These are phyloP conservation scores for Ispidina picta DNA, from an alignment of 2,797 vertebrate genomes.

Conservation along the genomic window DNA sequence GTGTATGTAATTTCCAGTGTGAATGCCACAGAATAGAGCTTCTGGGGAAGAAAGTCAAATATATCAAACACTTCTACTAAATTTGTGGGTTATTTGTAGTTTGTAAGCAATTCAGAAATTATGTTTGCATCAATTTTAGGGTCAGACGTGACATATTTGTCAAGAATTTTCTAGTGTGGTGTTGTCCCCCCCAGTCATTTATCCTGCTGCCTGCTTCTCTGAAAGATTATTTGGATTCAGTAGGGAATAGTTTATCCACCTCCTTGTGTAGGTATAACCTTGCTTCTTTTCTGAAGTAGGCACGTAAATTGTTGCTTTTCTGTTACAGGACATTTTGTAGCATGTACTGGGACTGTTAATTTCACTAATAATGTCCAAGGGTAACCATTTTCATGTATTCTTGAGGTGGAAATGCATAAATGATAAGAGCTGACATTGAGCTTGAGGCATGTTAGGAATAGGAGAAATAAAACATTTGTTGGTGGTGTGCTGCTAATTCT, in stretches of 20 bases:
- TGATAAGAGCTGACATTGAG: background rate
- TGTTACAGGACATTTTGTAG: background rate
- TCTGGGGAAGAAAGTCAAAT: background rate
- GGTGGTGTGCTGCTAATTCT: background rate
- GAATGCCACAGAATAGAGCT: background rate
- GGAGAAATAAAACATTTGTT: background rate
- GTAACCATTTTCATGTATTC: background rate
- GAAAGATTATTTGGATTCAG: background rate
- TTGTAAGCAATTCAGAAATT: background rate
- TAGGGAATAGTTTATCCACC: background rate
- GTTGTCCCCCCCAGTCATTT: rapidly evolving
- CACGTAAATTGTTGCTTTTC: background rate
- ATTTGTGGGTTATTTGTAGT: background rate
- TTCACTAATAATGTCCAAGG: background rate
- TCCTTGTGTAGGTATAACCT: background rate
- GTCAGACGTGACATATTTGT: background rate
- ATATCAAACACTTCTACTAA: background rate
- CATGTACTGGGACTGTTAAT: background rate
- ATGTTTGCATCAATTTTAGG: background rate
- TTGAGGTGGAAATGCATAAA: background rate
- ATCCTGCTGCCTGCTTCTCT: background rate
- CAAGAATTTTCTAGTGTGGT: rapidly evolving
- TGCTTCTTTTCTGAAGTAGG: background rate
- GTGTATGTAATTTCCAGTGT: background rate
- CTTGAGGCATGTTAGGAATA: background rate